Evolutionary conservation across 2,888 invertebrate species (phyloP), one percentile per base, ranked within the genome.

Genomic region (Cosmorhoe ocellata): DNA sequence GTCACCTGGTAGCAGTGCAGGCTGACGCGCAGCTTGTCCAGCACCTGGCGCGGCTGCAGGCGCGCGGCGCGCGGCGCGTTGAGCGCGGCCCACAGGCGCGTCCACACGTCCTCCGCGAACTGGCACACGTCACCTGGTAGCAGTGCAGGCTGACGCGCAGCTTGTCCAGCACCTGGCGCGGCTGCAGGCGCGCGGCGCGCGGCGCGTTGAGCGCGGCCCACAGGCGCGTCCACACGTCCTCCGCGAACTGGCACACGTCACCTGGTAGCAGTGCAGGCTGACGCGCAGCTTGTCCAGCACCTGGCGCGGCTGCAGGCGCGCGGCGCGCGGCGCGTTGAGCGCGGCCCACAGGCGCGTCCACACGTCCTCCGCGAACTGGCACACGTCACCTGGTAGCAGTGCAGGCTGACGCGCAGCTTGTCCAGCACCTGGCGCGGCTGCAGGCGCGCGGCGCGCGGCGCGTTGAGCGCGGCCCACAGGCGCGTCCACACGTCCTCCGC

Each of bases 321-420:
- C 45, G 36, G 74, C 92, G 91, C 68, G 61, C 39, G 66, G 58
- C 8, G 69, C 69, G 63, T 75, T 92, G 26, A 95, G 91, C 56
- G 93, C 92, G 63, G 93, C 94, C 95, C 96, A 96, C 61, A 96
- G 83, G 56, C 94, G 92, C 31, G 95, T 96, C 96, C 96, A 97
- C 67, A 95, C 92, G 79, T 97, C 96, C 57, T 93, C 93, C 42
- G 94, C 91, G 79, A 95, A 96, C 49, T 96, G 96, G n/a, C 94
- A 92, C 37, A 97, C 92, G 56, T n/a, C n/a, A n/a, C n/a, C n/a
- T n/a, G n/a, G n/a, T n/a, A n/a, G n/a, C n/a, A n/a, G n/a, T n/a
- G n/a, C n/a, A n/a, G n/a, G n/a, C n/a, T n/a, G n/a, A n/a, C n/a
- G n/a, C n/a, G n/a, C n/a, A n/a, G n/a, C n/a, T n/a, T n/a, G n/a